Evolutionary conservation across 2,888 invertebrate genomes (phyloP).

Genomic region (Eupsilia transversa): DNA sequence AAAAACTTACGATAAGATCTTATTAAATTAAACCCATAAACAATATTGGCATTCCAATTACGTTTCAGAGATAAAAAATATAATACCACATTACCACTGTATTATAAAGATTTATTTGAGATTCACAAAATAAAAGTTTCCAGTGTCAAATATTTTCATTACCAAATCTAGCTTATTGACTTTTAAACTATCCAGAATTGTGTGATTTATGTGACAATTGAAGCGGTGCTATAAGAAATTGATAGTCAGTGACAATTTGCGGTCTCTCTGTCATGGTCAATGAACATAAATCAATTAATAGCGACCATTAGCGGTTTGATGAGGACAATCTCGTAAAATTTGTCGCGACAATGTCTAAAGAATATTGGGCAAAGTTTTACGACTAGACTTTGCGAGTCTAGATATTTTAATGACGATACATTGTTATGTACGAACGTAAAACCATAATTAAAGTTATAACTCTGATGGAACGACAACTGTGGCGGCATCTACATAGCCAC

Average conservation of each 20-base stretch:
- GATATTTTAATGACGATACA: conserved; percentile 11
- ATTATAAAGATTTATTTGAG: background rate
- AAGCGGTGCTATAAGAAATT: conserved; percentile 40
- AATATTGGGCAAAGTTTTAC: conserved; percentile 25
- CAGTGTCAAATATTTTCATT: conserved; percentile 42
- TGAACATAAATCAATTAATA: conserved; percentile 68
- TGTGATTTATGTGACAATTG: conserved; percentile 61
- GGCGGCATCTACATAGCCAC: background rate
- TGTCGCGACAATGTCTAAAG: conserved; percentile 39
- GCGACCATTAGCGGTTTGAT: conserved; percentile 37
- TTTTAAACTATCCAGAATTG: conserved; percentile 53
- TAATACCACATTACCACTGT: background rate
- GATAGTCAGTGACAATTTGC: conserved; percentile 46
- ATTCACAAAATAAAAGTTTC: conserved; percentile 10
- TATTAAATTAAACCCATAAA: conserved; percentile 23
- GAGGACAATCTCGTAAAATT: conserved; percentile 49
- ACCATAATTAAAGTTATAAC: background rate
- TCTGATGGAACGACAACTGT: background rate
- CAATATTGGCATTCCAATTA: conserved; percentile 30
- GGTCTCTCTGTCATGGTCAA: conserved; percentile 55
- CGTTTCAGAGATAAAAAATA: conserved; percentile 1
- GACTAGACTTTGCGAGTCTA: conserved; percentile 2
- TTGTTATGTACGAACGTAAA: background rate
- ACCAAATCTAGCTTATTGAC: conserved; percentile 50
- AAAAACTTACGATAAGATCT: conserved; percentile 20